phyloP scores from a whole-genome alignment of 2,797 vertebrate genomes.

The Galago senegalensis region DNA sequence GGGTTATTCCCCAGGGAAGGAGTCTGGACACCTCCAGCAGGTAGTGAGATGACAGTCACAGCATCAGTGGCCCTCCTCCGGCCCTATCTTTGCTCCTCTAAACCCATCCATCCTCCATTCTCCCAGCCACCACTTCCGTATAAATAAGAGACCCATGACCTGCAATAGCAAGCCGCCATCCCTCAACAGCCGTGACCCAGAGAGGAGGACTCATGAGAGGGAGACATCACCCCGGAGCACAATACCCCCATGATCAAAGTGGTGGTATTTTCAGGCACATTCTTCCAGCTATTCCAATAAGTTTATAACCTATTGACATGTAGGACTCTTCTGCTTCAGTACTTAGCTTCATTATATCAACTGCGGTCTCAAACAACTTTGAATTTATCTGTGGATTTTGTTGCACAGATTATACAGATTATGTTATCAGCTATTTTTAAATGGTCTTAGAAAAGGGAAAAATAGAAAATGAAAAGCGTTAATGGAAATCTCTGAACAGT shows the following conservation, averaged over 20 bases:
- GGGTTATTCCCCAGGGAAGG: background rate
- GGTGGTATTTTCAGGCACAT: background rate
- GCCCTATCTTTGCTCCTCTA: background rate
- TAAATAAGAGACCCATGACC: background rate
- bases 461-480: background rate
- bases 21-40: background rate
- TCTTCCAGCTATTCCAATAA: background rate
- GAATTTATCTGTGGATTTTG: background rate
- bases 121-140: background rate
- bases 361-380: background rate
- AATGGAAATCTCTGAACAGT: conserved; percentile 8
- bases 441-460: background rate
- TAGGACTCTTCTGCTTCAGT: background rate
- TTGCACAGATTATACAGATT: background rate
- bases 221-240: too few relatives aligned
- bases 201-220: too few relatives aligned
- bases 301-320: background rate
- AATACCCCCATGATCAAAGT: background rate
- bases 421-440: conserved; percentile 45
- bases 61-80: background rate
- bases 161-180: background rate
- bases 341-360: background rate
- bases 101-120: too few relatives aligned
- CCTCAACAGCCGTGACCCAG: background rate
- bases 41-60: background rate